phyloP scores from a whole-genome alignment of 1,140 invertebrate genomes.

The Apis cerana region DNA sequence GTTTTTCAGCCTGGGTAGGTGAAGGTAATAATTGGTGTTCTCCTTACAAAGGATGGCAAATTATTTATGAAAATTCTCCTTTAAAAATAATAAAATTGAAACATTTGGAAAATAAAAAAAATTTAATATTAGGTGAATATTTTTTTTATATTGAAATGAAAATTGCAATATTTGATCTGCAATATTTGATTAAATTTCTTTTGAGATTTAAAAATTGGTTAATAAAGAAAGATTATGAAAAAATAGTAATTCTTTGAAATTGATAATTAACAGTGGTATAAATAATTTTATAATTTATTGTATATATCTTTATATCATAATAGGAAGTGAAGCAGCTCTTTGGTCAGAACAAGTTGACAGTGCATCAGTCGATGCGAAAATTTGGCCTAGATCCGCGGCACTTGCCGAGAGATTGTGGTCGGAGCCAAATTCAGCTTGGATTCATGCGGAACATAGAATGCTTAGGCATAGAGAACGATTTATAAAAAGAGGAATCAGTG shows the following conservation, averaged over 20 bases:
- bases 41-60: slow-evolving; percentile 94
- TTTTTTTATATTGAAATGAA: not conserved
- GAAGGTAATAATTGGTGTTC: slow-evolving; percentile 92
- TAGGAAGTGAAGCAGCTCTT: slow-evolving; percentile 88
- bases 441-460: slow-evolving; percentile 86
- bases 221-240: not conserved
- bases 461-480: slow-evolving; percentile 86
- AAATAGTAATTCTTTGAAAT: no score
- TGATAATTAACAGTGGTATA: no score
- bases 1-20: slow-evolving; percentile 83
- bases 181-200: not conserved
- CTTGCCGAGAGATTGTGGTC: slow-evolving; percentile 91
- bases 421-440: slow-evolving; percentile 84
- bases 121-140: slow-evolving; percentile 81
- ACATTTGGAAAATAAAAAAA: slow-evolving; percentile 77
- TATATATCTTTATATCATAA: slow-evolving; percentile 67
- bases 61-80: slow-evolving; percentile 90
- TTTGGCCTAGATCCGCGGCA: slow-evolving; percentile 91
- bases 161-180: slow-evolving; percentile 25
- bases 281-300: no score
- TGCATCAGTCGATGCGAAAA: slow-evolving; percentile 84
- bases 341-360: slow-evolving; percentile 91
- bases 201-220: not conserved
- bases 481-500: slow-evolving; percentile 84
- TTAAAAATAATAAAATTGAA: slow-evolving; percentile 78